Base-by-base conservation (phyloP, 2,113 vertebrate genomes). In the Stegostoma tigrinum region DNA sequence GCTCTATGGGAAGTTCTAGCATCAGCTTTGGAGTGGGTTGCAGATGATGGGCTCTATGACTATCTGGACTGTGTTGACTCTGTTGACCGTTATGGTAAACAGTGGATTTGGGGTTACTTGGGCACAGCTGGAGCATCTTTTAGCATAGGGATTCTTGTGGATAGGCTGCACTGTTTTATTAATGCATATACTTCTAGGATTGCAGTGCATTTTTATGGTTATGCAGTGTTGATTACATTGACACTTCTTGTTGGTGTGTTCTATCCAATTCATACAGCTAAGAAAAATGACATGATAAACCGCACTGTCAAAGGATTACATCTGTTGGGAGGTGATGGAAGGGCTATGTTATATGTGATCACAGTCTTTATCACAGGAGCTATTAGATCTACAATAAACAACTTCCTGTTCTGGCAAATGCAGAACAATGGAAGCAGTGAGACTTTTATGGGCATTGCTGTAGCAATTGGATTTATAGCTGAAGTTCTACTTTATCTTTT, bases 361-460 rank as follows among this genome's bases (percentile, higher is more conserved):
- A 99, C 98, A 0, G n/a, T 97, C 91, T 96, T 98, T 91, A 94
- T 99, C 95, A 95, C 96, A 0, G 98, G 98, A 0, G 96, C 96
- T 0, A 96, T 97, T 0, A 19, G 95, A 42, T 98, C 98, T 0
- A 61, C 96, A 0, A 96, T 97, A 52, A 97, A 98, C 21, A 98
- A 98, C 97, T 99, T 99, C 91, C 97, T 99, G 0, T 97, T 98
- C 95, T 99, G 98, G 99, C 97, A 98, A 97, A 98, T 99, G 98
- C 96, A 98, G 96, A 98, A 99, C 96, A 96, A 95, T 0, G 98
- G 98, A 72, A 97, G 98, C 96, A 96, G 95, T 0, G 98, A 99
- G 96, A 97, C 98, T 72, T 98, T 97, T 96, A 98, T 99, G 98
- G 99, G 98, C 0, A 83, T 98, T 48, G 97, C 97, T 0, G 97